Evolutionary conservation across 2,113 vertebrate species (phyloP).

Genomic region (Thunnus maccoyii): DNA sequence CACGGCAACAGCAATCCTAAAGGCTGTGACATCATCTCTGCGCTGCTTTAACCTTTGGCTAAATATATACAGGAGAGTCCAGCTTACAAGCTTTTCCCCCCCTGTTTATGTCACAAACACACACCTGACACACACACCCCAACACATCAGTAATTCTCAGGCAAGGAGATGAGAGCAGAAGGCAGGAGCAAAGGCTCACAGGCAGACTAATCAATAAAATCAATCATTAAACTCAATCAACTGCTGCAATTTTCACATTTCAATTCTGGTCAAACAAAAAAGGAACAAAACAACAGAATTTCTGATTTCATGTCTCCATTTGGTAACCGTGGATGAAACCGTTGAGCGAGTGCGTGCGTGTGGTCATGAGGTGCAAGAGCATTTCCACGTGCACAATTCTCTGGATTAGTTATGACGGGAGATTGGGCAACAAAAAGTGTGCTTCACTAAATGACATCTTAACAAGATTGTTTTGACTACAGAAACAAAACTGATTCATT

Average conservation of each 20-base stretch:
- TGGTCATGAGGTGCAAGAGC: constrained; percentile 17
- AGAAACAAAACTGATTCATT: constrained; percentile 68
- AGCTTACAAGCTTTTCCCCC: constrained; percentile 29
- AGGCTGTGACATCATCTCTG: constrained; percentile 65
- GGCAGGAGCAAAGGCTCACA: constrained; percentile 80
- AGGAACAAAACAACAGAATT: constrained; percentile 37
- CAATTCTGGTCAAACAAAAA: constrained; percentile 56
- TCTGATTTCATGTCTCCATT: constrained; percentile 44
- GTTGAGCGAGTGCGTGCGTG: constrained; percentile 39
- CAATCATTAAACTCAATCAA: constrained; percentile 69
- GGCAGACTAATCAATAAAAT: constrained; percentile 74
- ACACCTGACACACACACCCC: constrained; percentile 37
- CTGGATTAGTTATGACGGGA: constrained; percentile 58
- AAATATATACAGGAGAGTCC: constrained; percentile 70
- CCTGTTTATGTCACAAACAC: constrained; percentile 51
- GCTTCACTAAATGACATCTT: constrained; percentile 71
- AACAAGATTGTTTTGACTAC: constrained; percentile 73
- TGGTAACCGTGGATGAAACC: constrained; percentile 53
- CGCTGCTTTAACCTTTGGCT: constrained; percentile 81
- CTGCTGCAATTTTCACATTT: constrained; percentile 76
- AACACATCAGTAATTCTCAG: constrained; percentile 65
- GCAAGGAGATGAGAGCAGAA: constrained; percentile 75
- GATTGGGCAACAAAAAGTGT: constrained; percentile 53
- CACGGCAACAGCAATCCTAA: constrained; percentile 44
- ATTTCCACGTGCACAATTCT: constrained; percentile 42